Conservation (phyloP, 2,888 invertebrate species). For the Rhamnusium bicolor region DNA sequence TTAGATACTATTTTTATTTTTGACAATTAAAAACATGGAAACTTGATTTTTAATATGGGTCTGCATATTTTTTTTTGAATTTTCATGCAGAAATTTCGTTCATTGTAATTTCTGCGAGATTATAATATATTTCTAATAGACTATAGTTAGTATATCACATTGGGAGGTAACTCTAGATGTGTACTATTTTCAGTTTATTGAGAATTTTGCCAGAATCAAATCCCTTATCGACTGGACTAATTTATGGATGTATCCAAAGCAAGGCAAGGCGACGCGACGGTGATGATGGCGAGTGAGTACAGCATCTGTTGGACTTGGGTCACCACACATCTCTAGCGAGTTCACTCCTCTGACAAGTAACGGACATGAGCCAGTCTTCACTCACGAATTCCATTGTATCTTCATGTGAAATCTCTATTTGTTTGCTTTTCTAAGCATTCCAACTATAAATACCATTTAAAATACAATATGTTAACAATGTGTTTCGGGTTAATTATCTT, state of each 20-base stretch:
- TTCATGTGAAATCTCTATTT: slow-evolving; percentile 69
- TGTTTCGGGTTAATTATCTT: slow-evolving; percentile 45
- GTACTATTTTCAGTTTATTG: too few species aligned
- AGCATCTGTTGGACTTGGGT: slow-evolving; percentile 28
- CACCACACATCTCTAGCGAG: slow-evolving; percentile 28
- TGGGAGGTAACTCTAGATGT: too few species aligned
- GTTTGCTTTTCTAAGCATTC: slow-evolving; percentile 66
- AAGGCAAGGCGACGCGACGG: background rate
- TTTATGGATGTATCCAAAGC: too few species aligned
- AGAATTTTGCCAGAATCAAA: background rate
- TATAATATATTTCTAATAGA: too few species aligned
- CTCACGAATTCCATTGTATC: slow-evolving; percentile 70
- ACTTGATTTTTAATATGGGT: too few species aligned
- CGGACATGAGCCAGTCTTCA: slow-evolving; percentile 66
- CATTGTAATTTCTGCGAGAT: too few species aligned
- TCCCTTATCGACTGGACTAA: background rate
- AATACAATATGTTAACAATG: slow-evolving; percentile 51
- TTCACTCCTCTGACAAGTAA: slow-evolving; percentile 59
- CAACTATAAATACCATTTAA: slow-evolving; percentile 60
- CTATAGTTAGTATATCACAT: too few species aligned
- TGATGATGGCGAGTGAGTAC: background rate
- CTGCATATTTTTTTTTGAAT: too few species aligned
- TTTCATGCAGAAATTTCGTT: too few species aligned
- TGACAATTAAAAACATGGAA: too few species aligned
- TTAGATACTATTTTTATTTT: too few species aligned